A percentile compares a stretch with the other conserved stretches of the same genome.
Evolutionary conservation across 2,888 invertebrate genomes (phyloP).

Genomic region (Diaperis boleti): DNA sequence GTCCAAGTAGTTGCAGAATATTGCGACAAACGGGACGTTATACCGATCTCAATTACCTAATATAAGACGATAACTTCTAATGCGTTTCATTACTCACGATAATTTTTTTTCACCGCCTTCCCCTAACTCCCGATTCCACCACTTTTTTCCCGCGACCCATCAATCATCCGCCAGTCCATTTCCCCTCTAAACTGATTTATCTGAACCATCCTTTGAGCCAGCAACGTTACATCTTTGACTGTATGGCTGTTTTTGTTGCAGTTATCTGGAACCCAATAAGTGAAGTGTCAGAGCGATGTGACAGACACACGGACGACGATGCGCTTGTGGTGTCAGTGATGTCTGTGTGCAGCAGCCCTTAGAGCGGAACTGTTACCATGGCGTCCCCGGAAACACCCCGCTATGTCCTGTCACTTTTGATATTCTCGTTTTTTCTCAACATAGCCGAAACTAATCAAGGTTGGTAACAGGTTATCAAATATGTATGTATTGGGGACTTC

Average conservation of each 20-base stretch:
- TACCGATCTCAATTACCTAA: too few species aligned
- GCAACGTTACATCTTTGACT: slow-evolving; percentile 13
- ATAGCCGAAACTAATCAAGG: slow-evolving; percentile 57
- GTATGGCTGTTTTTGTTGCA: slow-evolving; percentile 43
- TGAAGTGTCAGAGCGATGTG: slow-evolving; percentile 49
- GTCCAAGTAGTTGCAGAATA: too few species aligned
- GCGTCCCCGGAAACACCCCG: slow-evolving; percentile 50
- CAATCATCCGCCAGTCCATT: slow-evolving; percentile 21
- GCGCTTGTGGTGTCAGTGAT: slow-evolving; percentile 52
- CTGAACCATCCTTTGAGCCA: slow-evolving; percentile 15
- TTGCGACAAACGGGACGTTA: too few species aligned
- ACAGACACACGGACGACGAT: slow-evolving; percentile 44
- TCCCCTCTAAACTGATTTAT: slow-evolving; percentile 23
- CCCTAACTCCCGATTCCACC: slow-evolving; percentile 4
- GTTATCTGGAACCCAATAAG: slow-evolving; percentile 46
- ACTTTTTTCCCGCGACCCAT: slow-evolving; percentile 6
- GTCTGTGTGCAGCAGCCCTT: slow-evolving; percentile 51
- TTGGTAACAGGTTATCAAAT: slow-evolving; percentile 50
- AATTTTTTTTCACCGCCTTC: too few species aligned
- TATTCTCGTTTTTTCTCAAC: slow-evolving; percentile 57
- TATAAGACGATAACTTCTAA: too few species aligned
- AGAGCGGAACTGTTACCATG: slow-evolving; percentile 43
- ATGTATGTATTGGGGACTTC: too few species aligned
- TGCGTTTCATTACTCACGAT: too few species aligned
- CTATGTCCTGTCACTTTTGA: slow-evolving; percentile 54